Evolutionary conservation across 2,797 vertebrate species (phyloP).

Genomic region (Loris lydekkerianus): DNA sequence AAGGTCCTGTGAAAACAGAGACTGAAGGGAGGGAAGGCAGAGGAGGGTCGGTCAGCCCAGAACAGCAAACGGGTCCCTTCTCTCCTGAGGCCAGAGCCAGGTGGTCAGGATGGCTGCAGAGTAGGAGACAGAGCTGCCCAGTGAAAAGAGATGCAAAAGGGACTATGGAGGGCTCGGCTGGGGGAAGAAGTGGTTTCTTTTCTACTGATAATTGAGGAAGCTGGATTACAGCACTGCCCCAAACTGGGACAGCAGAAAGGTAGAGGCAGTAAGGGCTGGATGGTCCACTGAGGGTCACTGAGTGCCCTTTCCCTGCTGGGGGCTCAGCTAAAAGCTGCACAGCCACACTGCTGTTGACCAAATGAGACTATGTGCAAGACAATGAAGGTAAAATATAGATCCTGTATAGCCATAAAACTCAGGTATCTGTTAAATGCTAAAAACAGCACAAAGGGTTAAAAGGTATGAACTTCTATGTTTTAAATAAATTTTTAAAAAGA

Average conservation of each 20-base stretch:
- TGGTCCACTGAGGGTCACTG: not conserved
- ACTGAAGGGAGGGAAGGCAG: not conserved
- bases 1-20: not conserved
- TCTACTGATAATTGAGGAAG: not conserved
- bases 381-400: not conserved
- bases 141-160: not conserved
- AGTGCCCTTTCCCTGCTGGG: too few relatives aligned
- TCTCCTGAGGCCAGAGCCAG: not conserved
- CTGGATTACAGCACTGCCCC: not conserved
- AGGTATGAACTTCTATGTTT: not conserved
- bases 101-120: not conserved
- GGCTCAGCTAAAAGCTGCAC: not conserved
- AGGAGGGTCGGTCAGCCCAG: not conserved
- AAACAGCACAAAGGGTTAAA: not conserved
- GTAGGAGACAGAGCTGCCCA: not conserved
- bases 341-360: not conserved
- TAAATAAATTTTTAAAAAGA: not conserved
- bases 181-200: not conserved
- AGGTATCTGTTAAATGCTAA: not conserved
- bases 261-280: not conserved
- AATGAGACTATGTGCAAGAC: not conserved
- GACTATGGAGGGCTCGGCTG: not conserved
- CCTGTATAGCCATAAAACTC: not conserved
- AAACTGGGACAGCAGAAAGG: not conserved
- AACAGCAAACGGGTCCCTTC: rapidly evolving